Base-by-base conservation (phyloP, 2,888 invertebrate species). In the Acanthacorydalis orientalis region DNA sequence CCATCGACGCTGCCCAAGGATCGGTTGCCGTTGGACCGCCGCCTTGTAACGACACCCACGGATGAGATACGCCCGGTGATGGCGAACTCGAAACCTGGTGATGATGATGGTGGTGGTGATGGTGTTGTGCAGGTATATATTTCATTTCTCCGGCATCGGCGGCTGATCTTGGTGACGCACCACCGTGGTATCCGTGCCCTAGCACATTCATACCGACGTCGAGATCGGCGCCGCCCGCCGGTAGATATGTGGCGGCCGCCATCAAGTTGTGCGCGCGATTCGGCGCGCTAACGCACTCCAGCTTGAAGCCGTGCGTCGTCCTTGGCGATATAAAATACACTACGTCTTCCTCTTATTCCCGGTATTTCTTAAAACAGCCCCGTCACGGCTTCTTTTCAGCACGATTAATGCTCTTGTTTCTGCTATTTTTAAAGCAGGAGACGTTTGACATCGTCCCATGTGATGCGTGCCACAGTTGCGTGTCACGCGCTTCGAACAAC, bases 181-280 rank as follows among this genome's bases (percentile, higher is more conserved):
- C 80, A 68, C 82, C 82, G 66, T 83, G 83, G 65, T 87, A 87
- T 68, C 81, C 82, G 31, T 47, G 47, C 68, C 83, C 81, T 63
- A 78, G 73, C 70, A 79, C 73, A 63, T 73, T 79, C 74, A 74
- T 74, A 64, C 84, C 83, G 65, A 83, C 75, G 72, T 76, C 77
- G 66, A 78, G 67, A 64, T 87, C 87, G 70, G 85, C 80, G 68
- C 76, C 75, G 69, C 76, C 75, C 68, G 86, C 82, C 66, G 78
- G 76, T 79, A 91, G 84, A 75, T 91, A 91, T 74, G 89, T 85
- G 73, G 90, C 87, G 77, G 90, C 89, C 79, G 91, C 89, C 89
- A 90, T 90, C 82, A 75, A 82, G 81, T 63, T 63, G 53, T 61
- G 60, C 60, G 65, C 76, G 74, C 76, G 74, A 59, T 62, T 47